These are phyloP conservation scores for Capra hircus DNA, from an alignment of 2,113 vertebrate species.

Conservation along the genomic window DNA sequence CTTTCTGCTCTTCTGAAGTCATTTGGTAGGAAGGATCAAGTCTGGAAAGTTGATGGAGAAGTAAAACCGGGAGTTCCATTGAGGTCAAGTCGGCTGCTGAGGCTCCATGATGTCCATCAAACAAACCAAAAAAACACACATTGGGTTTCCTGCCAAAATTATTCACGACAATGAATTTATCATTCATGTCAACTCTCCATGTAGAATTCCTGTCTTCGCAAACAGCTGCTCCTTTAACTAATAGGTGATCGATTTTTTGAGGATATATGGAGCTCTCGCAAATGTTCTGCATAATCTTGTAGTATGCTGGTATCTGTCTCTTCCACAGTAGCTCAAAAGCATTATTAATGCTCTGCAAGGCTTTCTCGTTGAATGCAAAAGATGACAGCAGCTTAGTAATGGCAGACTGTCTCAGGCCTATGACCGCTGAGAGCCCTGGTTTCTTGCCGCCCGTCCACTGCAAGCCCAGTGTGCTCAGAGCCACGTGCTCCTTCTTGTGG, in stretches of 20 bases:
- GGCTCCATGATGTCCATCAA: slow-evolving; percentile 67
- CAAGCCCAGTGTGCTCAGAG: slow-evolving; percentile 58
- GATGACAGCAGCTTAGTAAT: slow-evolving; percentile 50
- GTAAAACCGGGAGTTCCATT: slow-evolving; percentile 74
- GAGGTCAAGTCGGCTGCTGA: slow-evolving; percentile 69
- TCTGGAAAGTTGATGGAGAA: slow-evolving; percentile 77
- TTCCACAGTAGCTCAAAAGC: slow-evolving; percentile 71
- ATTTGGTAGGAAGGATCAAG: slow-evolving; percentile 67
- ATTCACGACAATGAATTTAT: slow-evolving; percentile 62
- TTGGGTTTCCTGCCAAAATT: slow-evolving; percentile 75
- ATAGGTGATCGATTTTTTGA: slow-evolving; percentile 20
- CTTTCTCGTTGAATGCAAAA: slow-evolving; percentile 50
- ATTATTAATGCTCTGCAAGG: slow-evolving; percentile 51
- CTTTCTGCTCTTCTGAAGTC: slow-evolving; percentile 50
- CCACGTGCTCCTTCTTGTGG: slow-evolving; percentile 74
- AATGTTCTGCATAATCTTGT: background rate
- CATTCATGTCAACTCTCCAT: slow-evolving; percentile 73
- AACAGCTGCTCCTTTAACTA: slow-evolving; percentile 72
- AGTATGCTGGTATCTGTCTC: background rate
- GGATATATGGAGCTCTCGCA: background rate
- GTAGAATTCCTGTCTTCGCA: slow-evolving; percentile 75
- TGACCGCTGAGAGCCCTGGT: background rate
- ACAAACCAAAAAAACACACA: slow-evolving; percentile 77
- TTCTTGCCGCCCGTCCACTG: background rate
- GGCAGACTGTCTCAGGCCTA: slow-evolving; percentile 40